Base-by-base conservation (phyloP, 2,113 vertebrate genomes). In the Puma concolor region DNA sequence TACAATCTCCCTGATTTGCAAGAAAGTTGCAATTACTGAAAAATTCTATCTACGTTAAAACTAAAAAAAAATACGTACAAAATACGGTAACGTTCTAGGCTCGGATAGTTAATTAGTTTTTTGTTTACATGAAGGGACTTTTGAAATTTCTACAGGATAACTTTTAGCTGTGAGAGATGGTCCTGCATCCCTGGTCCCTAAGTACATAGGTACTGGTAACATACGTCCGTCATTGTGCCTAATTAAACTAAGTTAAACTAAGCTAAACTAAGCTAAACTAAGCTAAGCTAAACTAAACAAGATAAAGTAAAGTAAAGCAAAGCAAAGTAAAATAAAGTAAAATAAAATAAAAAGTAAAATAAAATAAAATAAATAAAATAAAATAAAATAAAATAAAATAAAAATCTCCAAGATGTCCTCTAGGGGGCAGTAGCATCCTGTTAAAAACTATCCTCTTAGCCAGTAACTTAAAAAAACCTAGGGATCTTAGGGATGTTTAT, bases 361-460 rank as follows among this genome's bases (percentile, higher is more conserved):
- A 11, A 50, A 50, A 14, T 50, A 60, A 60, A 60, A 19, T 21
- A 21, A 60, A 60, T 9, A 23, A 60, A 57, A 57, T 52, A 52
- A 74, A 72, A 6, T 25, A 36, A 36, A 11, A 41, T 6, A n/a
- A 19, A 36, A 8, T 54, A 91, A 82, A n/a, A 6, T 13, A 4
- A 19, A 31, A 76, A 13, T 69, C 66, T 71, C 29, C 25, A 50
- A 88, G 83, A 44, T 83, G 16, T 10, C 63, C 95, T 0, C 87
- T 93, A 97, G 97, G 50, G 76, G 93, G 64, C 86, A 97, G 82
- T 92, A 52, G 2, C 13, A 91, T 19, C 82, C 19, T 16, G n/a
- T 52, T 88, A 88, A 93, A 96, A 67, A 50, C 19, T 14, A 63
- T 4, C 19, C 10, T 60, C 38, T 71, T 38, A 16, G 63, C 1